phyloP scores from a whole-genome alignment of 2,113 vertebrate genomes.

The Hippocampus guttulatus region DNA sequence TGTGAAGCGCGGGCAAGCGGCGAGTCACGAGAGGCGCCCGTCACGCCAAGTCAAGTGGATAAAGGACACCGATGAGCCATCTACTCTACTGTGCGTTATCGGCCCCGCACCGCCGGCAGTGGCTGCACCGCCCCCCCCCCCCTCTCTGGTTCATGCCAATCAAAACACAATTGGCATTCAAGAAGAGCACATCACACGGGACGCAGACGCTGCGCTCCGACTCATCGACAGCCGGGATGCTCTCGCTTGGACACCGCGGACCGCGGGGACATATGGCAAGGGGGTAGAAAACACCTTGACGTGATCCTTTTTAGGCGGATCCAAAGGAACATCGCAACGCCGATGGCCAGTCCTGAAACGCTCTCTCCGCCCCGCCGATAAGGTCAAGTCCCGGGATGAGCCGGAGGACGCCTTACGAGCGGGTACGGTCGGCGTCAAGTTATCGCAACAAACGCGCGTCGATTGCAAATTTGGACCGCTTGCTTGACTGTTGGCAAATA shows the following conservation, averaged over 20 bases:
- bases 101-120: constrained; percentile 30
- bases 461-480: no score
- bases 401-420: no score
- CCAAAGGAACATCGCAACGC: no score
- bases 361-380: no score
- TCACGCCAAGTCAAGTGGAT: constrained; percentile 68
- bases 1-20: constrained; percentile 62
- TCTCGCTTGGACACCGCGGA: neutral
- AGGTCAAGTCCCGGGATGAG: no score
- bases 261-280: no score
- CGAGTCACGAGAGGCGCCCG: constrained; percentile 71
- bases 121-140: neutral
- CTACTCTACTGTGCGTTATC: constrained; percentile 64
- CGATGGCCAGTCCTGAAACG: no score
- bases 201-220: constrained; percentile 11
- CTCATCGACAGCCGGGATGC: neutral
- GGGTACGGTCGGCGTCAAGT: no score
- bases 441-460: no score
- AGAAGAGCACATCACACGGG: constrained; percentile 26
- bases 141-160: constrained; percentile 32
- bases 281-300: no score
- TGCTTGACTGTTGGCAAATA: no score
- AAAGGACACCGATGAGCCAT: constrained; percentile 59
- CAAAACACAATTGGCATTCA: constrained; percentile 47
- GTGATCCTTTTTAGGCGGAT: no score